A percentile compares a stretch with the other conserved stretches of the same genome.
These are phyloP conservation scores for Hesperophylax magnus DNA, from an alignment of 1,140 invertebrate species.

Conservation along the genomic window DNA sequence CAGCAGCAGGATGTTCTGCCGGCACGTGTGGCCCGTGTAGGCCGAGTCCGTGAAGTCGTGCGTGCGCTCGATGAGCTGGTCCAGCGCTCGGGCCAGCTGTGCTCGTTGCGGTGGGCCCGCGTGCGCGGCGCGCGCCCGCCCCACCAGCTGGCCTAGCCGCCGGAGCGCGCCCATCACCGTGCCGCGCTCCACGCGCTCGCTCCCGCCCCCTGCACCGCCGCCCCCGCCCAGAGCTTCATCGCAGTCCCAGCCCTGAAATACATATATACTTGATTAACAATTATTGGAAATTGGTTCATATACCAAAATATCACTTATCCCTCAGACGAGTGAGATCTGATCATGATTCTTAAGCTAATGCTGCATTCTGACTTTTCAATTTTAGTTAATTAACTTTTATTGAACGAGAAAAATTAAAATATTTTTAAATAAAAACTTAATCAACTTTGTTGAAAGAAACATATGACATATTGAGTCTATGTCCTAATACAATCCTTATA, in stretches of 20 bases:
- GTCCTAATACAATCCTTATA: too few species aligned
- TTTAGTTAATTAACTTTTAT: too few species aligned
- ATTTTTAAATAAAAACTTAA: too few species aligned
- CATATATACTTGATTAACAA: neutral
- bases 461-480: too few species aligned
- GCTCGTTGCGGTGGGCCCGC: conserved; percentile 76
- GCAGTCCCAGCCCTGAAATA: conserved; percentile 53
- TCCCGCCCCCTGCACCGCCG: conserved; percentile 59
- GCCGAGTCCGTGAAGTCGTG: conserved; percentile 99
- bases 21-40: conserved; percentile 96
- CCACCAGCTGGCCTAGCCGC: conserved; percentile 65
- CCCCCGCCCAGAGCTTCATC: conserved; percentile 30
- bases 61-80: conserved; percentile 93
- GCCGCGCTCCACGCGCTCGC: conserved; percentile 63
- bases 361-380: too few species aligned
- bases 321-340: too few species aligned
- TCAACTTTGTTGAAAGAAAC: too few species aligned
- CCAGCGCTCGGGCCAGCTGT: conserved; percentile 86
- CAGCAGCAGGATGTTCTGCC: conserved; percentile 94
- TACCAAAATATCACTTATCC: too few species aligned
- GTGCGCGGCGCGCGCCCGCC: conserved; percentile 65
- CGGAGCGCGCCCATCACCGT: conserved; percentile 68
- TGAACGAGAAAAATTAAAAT: too few species aligned
- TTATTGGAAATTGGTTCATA: too few species aligned
- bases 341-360: too few species aligned